Conservation (phyloP, 2,113 vertebrate species). For the Bostrychus sinensis region DNA sequence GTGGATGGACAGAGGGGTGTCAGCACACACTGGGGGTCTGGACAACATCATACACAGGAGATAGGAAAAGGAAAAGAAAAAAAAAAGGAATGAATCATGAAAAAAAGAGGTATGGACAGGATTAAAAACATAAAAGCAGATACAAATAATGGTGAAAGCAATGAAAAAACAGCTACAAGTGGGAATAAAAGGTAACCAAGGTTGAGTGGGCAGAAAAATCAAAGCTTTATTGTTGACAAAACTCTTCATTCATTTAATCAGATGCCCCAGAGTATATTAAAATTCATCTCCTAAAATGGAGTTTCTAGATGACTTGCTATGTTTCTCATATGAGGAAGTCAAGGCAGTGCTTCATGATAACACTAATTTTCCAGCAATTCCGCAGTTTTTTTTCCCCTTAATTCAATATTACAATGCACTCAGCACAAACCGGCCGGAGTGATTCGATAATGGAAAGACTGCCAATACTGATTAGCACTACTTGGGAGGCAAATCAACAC, state of each 20-base stretch:
- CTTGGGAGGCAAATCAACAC: constrained; percentile 43
- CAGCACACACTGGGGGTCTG: constrained; percentile 57
- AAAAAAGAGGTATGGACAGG: constrained; percentile 41
- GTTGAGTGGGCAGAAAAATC: constrained; percentile 26
- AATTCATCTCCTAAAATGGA: background rate
- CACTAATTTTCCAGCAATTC: constrained; percentile 37
- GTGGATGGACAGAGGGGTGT: background rate
- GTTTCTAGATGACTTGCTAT: background rate
- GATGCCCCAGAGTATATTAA: background rate
- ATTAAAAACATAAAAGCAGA: constrained; percentile 34
- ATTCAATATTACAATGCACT: constrained; percentile 57
- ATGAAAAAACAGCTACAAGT: constrained; percentile 37
- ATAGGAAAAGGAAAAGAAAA: constrained; percentile 29
- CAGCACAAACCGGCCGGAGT: constrained; percentile 28
- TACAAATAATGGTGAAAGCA: constrained; percentile 23
- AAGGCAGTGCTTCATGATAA: constrained; percentile 22
- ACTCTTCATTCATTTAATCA: constrained; percentile 7
- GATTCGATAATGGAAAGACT: constrained; percentile 59
- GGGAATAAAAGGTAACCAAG: constrained; percentile 36
- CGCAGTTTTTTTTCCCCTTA: constrained; percentile 45
- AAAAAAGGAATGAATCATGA: constrained; percentile 41
- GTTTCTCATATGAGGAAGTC: background rate
- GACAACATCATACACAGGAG: constrained; percentile 46
- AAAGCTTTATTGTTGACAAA: constrained; percentile 29
- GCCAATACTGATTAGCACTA: constrained; percentile 50